Percentiles rank a stretch among this genome's conserved stretches.
These are phyloP conservation scores for Lethocerus indicus DNA, from an alignment of 1,140 invertebrate species.

Conservation along the genomic window DNA sequence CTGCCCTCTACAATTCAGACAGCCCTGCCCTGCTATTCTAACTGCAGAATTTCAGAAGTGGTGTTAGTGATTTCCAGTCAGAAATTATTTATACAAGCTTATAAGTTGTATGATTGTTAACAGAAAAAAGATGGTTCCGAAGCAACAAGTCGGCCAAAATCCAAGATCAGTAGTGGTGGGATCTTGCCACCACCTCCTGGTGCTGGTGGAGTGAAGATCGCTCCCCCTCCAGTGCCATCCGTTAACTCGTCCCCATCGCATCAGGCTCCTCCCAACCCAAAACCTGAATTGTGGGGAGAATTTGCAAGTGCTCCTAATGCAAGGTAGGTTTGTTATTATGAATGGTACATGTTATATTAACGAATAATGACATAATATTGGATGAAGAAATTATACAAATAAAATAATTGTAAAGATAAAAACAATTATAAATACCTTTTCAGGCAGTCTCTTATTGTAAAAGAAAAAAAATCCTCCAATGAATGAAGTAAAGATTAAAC, in stretches of 20 bases:
- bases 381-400: slow-evolving; percentile 6
- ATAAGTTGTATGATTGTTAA: slow-evolving; percentile 17
- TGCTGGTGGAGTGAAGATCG: slow-evolving; percentile 51
- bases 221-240: slow-evolving; percentile 45
- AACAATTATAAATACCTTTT: not conserved
- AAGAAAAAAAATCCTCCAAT: not conserved
- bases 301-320: slow-evolving; percentile 43
- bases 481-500: slow-evolving; percentile 6
- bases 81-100: too few relatives aligned
- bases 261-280: slow-evolving; percentile 22
- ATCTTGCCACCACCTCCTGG: slow-evolving; percentile 55
- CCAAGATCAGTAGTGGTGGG: slow-evolving; percentile 31
- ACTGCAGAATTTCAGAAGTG: too few relatives aligned
- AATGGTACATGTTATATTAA: not conserved
- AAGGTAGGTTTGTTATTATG: slow-evolving; percentile 24
- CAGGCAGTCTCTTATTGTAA: too few relatives aligned
- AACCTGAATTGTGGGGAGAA: slow-evolving; percentile 46
- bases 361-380: not conserved
- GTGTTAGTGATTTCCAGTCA: too few relatives aligned
- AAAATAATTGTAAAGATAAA: not conserved
- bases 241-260: slow-evolving; percentile 45
- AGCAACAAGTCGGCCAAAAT: slow-evolving; percentile 37
- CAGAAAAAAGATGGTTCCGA: slow-evolving; percentile 81
- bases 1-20: too few relatives aligned
- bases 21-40: too few relatives aligned